A percentile compares a stretch with the other conserved stretches of the same genome.
Conservation (phyloP, 2,113 vertebrate species). For the Otocyon megalotis region DNA sequence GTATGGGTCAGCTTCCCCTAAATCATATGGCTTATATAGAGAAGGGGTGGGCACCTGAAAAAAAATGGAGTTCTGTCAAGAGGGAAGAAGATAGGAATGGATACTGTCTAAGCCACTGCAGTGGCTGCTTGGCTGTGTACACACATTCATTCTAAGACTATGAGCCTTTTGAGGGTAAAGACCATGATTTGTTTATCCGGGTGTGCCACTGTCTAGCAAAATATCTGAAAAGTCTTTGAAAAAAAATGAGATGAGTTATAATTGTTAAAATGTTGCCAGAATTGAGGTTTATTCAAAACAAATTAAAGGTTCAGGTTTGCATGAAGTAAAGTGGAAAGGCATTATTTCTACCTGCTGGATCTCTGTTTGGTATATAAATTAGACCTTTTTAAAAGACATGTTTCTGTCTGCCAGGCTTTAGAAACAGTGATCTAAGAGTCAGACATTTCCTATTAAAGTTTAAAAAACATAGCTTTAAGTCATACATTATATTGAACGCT, state of each 20-base stretch:
- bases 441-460: constrained; percentile 88
- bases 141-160: not conserved
- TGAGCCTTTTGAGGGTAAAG: not conserved
- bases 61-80: not conserved
- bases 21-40: not conserved
- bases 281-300: not conserved
- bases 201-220: not conserved
- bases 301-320: constrained; percentile 11
- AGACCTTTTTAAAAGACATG: constrained; percentile 85
- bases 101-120: not conserved
- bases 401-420: constrained; percentile 84
- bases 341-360: constrained; percentile 69
- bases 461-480: constrained; percentile 89
- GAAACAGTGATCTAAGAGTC: constrained; percentile 85
- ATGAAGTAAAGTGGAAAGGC: constrained; percentile 67
- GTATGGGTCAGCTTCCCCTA: not conserved
- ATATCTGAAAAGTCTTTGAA: not conserved
- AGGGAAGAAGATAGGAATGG: not conserved
- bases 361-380: constrained; percentile 83
- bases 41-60: not conserved
- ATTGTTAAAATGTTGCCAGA: not conserved
- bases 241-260: not conserved
- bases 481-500: constrained; percentile 86
- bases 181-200: not conserved
- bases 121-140: rapidly evolving